A percentile compares a stretch with the other conserved stretches of the same genome.
Evolutionary conservation across 2,888 invertebrate genomes (phyloP).

Genomic region (Drosophila vallismaia): DNA sequence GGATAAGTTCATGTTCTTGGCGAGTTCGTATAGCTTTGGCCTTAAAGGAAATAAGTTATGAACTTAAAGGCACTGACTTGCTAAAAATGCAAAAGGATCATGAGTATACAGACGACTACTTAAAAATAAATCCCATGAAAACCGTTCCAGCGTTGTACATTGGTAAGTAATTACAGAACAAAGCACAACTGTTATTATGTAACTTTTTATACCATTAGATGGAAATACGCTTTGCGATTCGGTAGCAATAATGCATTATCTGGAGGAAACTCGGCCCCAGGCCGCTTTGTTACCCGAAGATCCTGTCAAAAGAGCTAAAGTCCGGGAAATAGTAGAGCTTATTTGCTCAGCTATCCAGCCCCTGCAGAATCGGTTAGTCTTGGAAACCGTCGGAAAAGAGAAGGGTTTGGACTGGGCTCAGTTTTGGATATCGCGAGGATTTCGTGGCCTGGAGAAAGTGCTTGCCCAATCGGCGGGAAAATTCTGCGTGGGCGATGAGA

Average conservation of each 20-base stretch:
- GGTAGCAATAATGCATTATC: slow-evolving; percentile 95
- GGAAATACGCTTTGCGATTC: slow-evolving; percentile 89
- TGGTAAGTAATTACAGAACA: slow-evolving; percentile 84
- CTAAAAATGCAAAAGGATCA: slow-evolving; percentile 92
- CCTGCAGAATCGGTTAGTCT: slow-evolving; percentile 94
- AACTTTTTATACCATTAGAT: slow-evolving; percentile 84
- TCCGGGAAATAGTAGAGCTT: slow-evolving; percentile 95
- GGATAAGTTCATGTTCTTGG: slow-evolving; percentile 97
- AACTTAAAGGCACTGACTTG: slow-evolving; percentile 92
- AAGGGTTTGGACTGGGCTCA: slow-evolving; percentile 96
- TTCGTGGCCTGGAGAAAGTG: slow-evolving; percentile 94
- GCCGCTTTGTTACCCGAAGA: slow-evolving; percentile 94
- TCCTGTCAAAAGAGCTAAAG: slow-evolving; percentile 93
- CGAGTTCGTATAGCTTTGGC: slow-evolving; percentile 95
- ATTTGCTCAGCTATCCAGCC: slow-evolving; percentile 98
- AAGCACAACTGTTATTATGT: background rate
- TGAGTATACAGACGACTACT: slow-evolving; percentile 91
- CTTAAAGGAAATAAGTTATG: slow-evolving; percentile 96
- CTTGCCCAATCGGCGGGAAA: slow-evolving; percentile 92
- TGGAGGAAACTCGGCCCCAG: slow-evolving; percentile 95
- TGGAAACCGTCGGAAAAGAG: slow-evolving; percentile 93
- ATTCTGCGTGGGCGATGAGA: slow-evolving; percentile 96
- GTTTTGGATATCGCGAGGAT: slow-evolving; percentile 95
- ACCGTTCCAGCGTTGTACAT: slow-evolving; percentile 96
- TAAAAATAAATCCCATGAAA: slow-evolving; percentile 95